These are phyloP conservation scores for Semaprochilodus insignis DNA, from an alignment of 2,797 vertebrate species.

Conservation along the genomic window DNA sequence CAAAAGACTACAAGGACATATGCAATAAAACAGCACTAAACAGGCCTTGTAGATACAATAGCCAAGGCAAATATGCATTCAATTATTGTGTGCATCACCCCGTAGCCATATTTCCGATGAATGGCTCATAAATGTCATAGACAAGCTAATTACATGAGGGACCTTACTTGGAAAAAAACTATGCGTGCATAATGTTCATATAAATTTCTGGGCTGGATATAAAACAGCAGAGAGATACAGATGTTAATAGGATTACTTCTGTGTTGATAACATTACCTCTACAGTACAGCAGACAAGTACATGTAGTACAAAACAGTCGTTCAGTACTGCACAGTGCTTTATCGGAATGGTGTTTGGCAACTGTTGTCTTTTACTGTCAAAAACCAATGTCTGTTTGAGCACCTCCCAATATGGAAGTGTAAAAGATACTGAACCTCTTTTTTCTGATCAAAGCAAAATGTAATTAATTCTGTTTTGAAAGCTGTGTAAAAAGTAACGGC, in stretches of 20 bases:
- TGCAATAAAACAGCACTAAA: slow-evolving; percentile 8
- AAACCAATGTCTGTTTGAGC: neutral
- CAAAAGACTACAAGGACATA: neutral
- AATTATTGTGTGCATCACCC: slow-evolving; percentile 24
- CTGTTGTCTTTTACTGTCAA: neutral
- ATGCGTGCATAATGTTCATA: neutral
- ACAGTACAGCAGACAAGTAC: neutral
- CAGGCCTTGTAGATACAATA: slow-evolving; percentile 8
- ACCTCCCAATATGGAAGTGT: neutral
- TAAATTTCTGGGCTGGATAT: slow-evolving; percentile 6
- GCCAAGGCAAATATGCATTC: slow-evolving; percentile 26
- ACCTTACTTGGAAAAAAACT: neutral
- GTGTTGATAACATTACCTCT: slow-evolving; percentile 5
- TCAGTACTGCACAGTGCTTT: neutral
- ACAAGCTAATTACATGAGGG: slow-evolving; percentile 23
- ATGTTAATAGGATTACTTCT: neutral
- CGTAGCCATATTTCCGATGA: slow-evolving; percentile 1
- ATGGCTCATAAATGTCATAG: slow-evolving; percentile 34
- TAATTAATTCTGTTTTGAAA: neutral
- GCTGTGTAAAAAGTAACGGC: neutral
- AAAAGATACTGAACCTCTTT: neutral
- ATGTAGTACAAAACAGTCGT: neutral
- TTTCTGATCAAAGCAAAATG: slow-evolving; percentile 1
- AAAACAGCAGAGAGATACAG: neutral
- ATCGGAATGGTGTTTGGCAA: neutral